Base-by-base conservation (phyloP, 2,888 invertebrate genomes). In the Ditula angustiorana region DNA sequence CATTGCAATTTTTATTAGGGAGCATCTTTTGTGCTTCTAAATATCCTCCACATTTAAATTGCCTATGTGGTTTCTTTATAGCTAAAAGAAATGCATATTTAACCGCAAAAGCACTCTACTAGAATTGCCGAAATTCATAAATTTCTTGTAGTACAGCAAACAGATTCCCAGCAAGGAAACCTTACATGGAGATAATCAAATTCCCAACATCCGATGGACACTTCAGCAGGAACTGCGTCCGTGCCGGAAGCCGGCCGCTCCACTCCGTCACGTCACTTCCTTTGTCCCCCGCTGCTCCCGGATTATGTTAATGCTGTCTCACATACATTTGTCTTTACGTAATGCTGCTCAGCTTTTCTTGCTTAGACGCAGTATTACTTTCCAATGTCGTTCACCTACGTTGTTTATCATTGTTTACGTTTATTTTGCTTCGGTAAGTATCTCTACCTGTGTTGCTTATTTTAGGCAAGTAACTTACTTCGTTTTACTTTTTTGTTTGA, bases 291-390 rank as follows among this genome's bases (percentile, higher is more conserved):
- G 74, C 81, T 75, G 74, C 77, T 79, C 80, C 78, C 74, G 86
- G 88, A 90, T 90, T 91, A 91, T 90, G 90, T 83, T 89, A 91
- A 91, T 90, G 83, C 77, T 79, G 83, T 83, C 82, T 84, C 85
- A 74, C 78, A 85, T 84, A 88, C 88, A 90, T 90, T 90, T 89
- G 87, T 90, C 89, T 89, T 85, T 85, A 74, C 79, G 82, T 87
- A 88, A 88, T 87, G 79, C 85, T 87, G 79, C 85, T 80, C 78
- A 80, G 83, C 81, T 80, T 81, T 81, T 74, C 79, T 79, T 72
- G 74, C 73, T 72, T 71, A 70, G 70, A 71, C 76, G 79, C 81
- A 76, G 83, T 85, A 85, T 87, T 86, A 85, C 85, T 85, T 86
- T 84, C 77, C 83, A 74, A 85, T 85, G 81, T 80, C 80, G 75